A percentile compares a stretch with the other conserved stretches of the same genome.
These are phyloP conservation scores for Limonius californicus DNA, from an alignment of 1,140 invertebrate species.

Conservation along the genomic window DNA sequence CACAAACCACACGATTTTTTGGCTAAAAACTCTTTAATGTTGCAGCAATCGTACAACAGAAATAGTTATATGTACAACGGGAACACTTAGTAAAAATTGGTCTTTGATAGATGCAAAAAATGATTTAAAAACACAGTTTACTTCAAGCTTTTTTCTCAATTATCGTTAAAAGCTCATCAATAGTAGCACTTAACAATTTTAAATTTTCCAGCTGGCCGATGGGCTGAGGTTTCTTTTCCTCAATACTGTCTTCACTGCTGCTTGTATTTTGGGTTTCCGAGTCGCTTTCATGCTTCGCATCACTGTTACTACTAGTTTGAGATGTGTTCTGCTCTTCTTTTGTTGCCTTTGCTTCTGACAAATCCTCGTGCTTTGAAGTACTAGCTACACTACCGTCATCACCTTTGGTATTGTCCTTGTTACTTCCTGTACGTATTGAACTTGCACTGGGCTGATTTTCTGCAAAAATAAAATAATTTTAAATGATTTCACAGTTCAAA, in stretches of 20 bases:
- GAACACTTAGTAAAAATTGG: conserved; percentile 2
- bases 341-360: neutral
- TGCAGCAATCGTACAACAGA: neutral
- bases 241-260: conserved; percentile 29
- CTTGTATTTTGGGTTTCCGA: conserved; percentile 35
- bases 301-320: neutral
- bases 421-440: neutral
- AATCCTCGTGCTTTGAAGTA: conserved; percentile 12
- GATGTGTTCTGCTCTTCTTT: conserved; percentile 18
- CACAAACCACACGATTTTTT: neutral
- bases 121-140: neutral
- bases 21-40: neutral
- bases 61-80: neutral
- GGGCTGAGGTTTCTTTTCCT: conserved; percentile 30
- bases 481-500: too few species aligned
- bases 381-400: conserved; percentile 3
- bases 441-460: neutral
- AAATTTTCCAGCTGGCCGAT: conserved; percentile 30
- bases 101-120: neutral
- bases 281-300: conserved; percentile 34
- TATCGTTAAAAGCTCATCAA: conserved; percentile 41
- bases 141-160: conserved; percentile 31
- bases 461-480: neutral
- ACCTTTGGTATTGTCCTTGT: neutral
- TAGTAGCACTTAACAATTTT: conserved; percentile 37